These are phyloP conservation scores for Helicolenus hilgendorfi DNA, from an alignment of 2,797 vertebrate genomes.

Conservation along the genomic window DNA sequence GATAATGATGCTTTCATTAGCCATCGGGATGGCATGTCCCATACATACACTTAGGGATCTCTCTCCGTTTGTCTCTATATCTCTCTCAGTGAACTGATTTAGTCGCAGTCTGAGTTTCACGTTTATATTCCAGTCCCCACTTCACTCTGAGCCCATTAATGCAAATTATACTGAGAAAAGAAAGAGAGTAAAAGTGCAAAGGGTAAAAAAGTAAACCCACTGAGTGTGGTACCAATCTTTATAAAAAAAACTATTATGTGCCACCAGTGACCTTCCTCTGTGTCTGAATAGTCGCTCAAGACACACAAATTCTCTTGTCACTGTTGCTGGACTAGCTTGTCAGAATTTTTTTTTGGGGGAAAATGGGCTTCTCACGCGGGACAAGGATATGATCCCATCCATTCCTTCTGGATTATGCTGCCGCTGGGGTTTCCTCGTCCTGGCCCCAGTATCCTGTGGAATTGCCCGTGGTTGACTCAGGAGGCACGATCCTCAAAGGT, in stretches of 20 bases:
- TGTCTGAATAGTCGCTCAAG: slow-evolving; percentile 43
- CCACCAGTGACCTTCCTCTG: slow-evolving; percentile 26
- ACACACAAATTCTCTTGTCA: slow-evolving; percentile 38
- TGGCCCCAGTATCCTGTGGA: slow-evolving; percentile 73
- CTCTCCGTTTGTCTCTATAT: neutral
- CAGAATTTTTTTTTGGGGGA: neutral
- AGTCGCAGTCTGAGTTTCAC: slow-evolving; percentile 50
- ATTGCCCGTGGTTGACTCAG: slow-evolving; percentile 54
- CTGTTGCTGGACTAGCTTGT: slow-evolving; percentile 4
- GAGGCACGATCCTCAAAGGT: slow-evolving; percentile 60
- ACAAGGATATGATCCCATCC: slow-evolving; percentile 69
- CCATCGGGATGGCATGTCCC: slow-evolving; percentile 77
- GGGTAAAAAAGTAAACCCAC: slow-evolving; percentile 60
- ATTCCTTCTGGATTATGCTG: slow-evolving; percentile 70
- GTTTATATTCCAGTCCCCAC: slow-evolving; percentile 48
- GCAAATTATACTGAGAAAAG: slow-evolving; percentile 67
- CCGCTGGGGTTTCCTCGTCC: slow-evolving; percentile 59
- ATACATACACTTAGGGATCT: slow-evolving; percentile 50
- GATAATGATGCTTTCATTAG: slow-evolving; percentile 86
- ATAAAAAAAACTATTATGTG: slow-evolving; percentile 50
- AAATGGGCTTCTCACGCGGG: slow-evolving; percentile 43
- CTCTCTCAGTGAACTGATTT: slow-evolving; percentile 49
- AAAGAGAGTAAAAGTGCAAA: slow-evolving; percentile 59
- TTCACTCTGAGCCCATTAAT: slow-evolving; percentile 69
- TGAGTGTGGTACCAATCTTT: slow-evolving; percentile 33